Percentiles rank a stretch among this genome's conserved stretches.
These are phyloP conservation scores for Bombylius major DNA, from an alignment of 2,888 invertebrate species.

Conservation along the genomic window DNA sequence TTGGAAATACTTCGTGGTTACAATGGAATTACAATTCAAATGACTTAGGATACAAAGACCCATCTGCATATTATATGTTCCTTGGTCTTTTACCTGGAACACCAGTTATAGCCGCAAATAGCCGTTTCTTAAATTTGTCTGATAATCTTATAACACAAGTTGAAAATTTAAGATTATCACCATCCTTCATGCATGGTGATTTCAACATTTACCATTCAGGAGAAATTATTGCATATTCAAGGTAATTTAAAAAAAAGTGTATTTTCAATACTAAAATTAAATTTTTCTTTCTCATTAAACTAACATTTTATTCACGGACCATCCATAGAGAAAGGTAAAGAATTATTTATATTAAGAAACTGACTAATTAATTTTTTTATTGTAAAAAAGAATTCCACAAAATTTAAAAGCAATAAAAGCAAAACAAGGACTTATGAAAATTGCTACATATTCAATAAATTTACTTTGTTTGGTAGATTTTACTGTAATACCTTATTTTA, in stretches of 20 bases:
- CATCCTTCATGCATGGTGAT: slow-evolving; percentile 53
- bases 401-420: no score
- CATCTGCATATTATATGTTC: slow-evolving; percentile 47
- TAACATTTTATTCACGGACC: background rate
- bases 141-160: slow-evolving; percentile 26
- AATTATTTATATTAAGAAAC: no score
- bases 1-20: slow-evolving; percentile 27
- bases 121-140: slow-evolving; percentile 13
- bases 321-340: background rate
- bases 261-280: background rate
- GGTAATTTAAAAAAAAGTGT: slow-evolving; percentile 39
- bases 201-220: slow-evolving; percentile 34
- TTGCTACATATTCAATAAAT: no score
- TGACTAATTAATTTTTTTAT: no score
- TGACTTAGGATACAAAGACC: slow-evolving; percentile 17
- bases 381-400: no score
- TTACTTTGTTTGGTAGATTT: no score
- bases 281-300: background rate
- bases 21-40: slow-evolving; percentile 33
- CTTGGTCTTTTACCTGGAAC: slow-evolving; percentile 68
- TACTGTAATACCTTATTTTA: no score
- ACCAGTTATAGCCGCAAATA: slow-evolving; percentile 43
- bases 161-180: slow-evolving; percentile 38
- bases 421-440: no score
- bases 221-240: slow-evolving; percentile 51